Conservation (phyloP, 2,113 vertebrate species). For the Bucco capensis region DNA sequence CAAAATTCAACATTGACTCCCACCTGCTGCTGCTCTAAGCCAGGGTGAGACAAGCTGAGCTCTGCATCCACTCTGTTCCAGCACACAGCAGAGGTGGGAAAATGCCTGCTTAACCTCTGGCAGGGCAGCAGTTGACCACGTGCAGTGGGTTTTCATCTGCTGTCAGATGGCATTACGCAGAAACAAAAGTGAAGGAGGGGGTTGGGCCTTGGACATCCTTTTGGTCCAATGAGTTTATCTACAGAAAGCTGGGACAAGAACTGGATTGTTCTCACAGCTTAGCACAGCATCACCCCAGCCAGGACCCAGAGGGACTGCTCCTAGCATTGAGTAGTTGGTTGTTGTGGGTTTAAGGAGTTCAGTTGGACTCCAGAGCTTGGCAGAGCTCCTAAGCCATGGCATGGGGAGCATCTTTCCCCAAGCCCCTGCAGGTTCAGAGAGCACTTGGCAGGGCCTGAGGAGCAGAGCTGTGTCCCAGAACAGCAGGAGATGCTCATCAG, state of each 20-base stretch:
- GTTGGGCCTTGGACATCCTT: not conserved
- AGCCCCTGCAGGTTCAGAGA: not conserved
- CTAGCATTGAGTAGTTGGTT: rapidly evolving
- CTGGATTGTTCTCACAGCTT: not conserved
- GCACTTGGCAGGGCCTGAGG: not conserved
- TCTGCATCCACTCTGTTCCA: not conserved
- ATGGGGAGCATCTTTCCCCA: rapidly evolving
- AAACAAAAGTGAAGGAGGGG: not conserved
- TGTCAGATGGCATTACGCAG: not conserved
- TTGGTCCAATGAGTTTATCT: not conserved
- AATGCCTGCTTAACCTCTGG: not conserved
- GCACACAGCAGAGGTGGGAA: not conserved
- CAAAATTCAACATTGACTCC: not conserved
- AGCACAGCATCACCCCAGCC: not conserved
- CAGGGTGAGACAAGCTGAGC: not conserved
- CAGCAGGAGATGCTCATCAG: not conserved
- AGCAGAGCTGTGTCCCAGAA: not conserved
- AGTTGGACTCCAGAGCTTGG: not conserved
- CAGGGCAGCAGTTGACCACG: not conserved
- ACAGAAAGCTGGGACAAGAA: not conserved
- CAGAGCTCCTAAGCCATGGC: rapidly evolving
- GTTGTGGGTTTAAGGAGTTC: too few relatives aligned
- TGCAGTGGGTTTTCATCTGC: not conserved
- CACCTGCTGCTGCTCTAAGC: not conserved
- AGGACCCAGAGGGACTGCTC: not conserved